Base-by-base conservation (phyloP, 2,113 vertebrate genomes). In the Gobio gobio region DNA sequence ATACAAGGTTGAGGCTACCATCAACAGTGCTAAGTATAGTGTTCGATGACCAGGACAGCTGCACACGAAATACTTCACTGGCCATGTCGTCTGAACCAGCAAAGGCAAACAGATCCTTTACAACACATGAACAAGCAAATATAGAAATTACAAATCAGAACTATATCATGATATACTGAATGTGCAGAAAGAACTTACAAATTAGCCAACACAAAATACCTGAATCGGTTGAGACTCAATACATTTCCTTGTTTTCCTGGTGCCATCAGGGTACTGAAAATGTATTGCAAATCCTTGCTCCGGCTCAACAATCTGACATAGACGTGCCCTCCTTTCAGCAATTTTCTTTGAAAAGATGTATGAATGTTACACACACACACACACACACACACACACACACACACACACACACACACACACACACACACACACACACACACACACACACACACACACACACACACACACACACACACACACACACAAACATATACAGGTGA, bases 41-140 rank as follows among this genome's bases (percentile, higher is more conserved):
- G 29, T 68, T 68, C 7, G 33, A 8, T 68, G 64, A 68, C 64
- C 64, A 68, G 64, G 64, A 14, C 29, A 68, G 29, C 29, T 68
- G 64, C 18, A 68, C 29, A 68, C 5, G 5, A 8, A 68, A 68
- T 18, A 68, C 33, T 20, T 68, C 29, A 68, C 64, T 68, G 29
- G 64, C 64, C 64, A 68, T 68, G 29, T 68, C 3, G 14, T 68
- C 64, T 20, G 64, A 68, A 9, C 64, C 64, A 68, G 64, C 29
- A 68, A 68, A 68, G 13, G 33, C 64, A 68, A 68, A 68, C 29
- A 68, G 64, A 33, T 68, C 64, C 64, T 68, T 68, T 20, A 36
- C 29, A 68, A 68, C 26, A 68, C 13, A 68, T 18, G 14, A 26
- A 10, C 2, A 26, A 66, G 20, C 56, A 59, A 59, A 10, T 59